Percentiles rank a stretch among this genome's conserved stretches.
Evolutionary conservation across 2,797 vertebrate genomes (phyloP).

Genomic region (Trachurus trachurus): DNA sequence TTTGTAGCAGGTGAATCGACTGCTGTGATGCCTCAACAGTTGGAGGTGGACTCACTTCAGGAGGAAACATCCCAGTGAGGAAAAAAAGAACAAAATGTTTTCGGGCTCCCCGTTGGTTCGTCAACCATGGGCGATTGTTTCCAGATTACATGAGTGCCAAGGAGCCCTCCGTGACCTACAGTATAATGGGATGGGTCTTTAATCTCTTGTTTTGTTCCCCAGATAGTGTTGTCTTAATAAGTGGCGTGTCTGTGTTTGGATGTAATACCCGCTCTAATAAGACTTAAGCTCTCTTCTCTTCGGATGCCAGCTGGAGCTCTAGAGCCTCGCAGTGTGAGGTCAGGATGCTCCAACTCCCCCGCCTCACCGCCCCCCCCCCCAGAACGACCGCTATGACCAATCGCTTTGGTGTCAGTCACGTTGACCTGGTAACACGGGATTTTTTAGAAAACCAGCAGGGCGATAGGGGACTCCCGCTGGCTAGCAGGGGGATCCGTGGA

Average conservation of each 20-base stretch:
- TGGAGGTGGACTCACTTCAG: conserved; percentile 34
- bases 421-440: conserved; percentile 61
- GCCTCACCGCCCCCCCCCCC: conserved; percentile 41
- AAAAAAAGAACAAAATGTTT: conserved; percentile 54
- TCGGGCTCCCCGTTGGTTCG: conserved; percentile 57
- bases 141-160: conserved; percentile 73
- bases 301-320: conserved; percentile 67
- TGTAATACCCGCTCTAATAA: conserved; percentile 81
- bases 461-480: conserved; percentile 49
- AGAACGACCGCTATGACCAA: conserved; percentile 72
- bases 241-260: conserved; percentile 77
- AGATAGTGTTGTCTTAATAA: conserved; percentile 82
- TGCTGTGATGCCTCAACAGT: conserved; percentile 44
- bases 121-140: conserved; percentile 75
- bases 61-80: conserved; percentile 45
- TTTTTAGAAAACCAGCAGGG: conserved; percentile 49
- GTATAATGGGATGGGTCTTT: conserved; percentile 74
- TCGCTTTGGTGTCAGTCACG: conserved; percentile 63
- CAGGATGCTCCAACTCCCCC: conserved; percentile 56
- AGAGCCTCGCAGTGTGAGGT: conserved; percentile 67
- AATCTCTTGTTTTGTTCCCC: conserved; percentile 78
- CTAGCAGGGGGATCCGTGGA: conserved; percentile 28
- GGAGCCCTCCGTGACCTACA: conserved; percentile 66
- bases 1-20: conserved; percentile 46
- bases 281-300: conserved; percentile 78